Base-by-base conservation (phyloP, 2,113 vertebrate species). In the Tragelaphus strepsiceros region DNA sequence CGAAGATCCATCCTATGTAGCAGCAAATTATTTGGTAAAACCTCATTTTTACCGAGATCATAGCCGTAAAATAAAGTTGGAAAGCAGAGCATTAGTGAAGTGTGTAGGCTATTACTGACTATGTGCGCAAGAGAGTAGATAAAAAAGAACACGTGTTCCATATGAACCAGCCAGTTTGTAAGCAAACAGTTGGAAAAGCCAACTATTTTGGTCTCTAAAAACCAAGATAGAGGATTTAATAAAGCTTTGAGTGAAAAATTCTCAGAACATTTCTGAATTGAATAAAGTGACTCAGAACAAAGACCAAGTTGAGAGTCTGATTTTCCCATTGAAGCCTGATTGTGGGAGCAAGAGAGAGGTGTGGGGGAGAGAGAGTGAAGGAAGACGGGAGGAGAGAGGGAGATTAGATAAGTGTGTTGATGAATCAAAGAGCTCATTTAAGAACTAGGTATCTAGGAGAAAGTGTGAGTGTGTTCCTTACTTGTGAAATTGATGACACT, bases 381-480 rank as follows among this genome's bases (percentile, higher is more conserved):
- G 32, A 21, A 62, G 4, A 5, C 9, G 43, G 10, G 5, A 6
- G 7, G 28, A 10, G 26, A 30, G 2, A 19, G 14, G 12, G 5
- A 30, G 26, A 35, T 1, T 26, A 16, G 28, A 54, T 14, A 49
- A 10, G 0, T 53, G 15, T 16, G 56, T 1, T n/a, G 24, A 46
- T 15, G 26, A 51, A 56, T 35, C 16, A 39, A 46, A 49, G 22
- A 58, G 21, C 19, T 46, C 58, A 15, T 11, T 6, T 10, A 16
- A 88, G 46, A 67, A 39, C n/a, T 56, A 0, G 3, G 8, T 15
- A 24, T 43, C 90, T 30, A 22, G 61, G 28, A 35, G 46, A 8
- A 22, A 22, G n/a, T 13, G 3, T 19, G 28, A 17, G 24, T 58
- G 28, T 67, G 8, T 9, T 51, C 35, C 30, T 39, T 71, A n/a